Evolutionary conservation across 1,140 invertebrate genomes (phyloP), one percentile per base, ranked within the genome.

Genomic region (Campodea augens): DNA sequence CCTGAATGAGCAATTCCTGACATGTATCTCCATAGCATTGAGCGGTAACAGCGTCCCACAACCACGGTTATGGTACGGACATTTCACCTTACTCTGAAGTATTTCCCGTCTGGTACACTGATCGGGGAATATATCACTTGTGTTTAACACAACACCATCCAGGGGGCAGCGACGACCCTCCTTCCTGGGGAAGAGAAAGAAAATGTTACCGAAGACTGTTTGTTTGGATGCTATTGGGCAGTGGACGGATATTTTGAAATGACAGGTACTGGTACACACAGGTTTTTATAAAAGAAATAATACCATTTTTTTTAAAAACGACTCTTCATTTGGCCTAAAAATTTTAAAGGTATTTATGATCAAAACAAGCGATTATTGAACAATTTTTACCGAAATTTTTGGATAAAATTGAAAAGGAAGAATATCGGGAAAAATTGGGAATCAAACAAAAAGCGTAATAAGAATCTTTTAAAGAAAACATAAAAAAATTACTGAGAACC

Each of bases 71-170:
- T 42, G 22, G 49, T 63, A 63, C 23, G 62, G 60, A 52, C 65
- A 67, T 42, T 52, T 54, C 1, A 60, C 58, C 37, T 45, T 52
- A 44, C 62, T 74, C 54, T 81, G 75, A 22, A 77, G 73, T 57
- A 90, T 90, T 64, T 90, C 85, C 51, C 86, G 64, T 51, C 80
- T 76, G 0, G 84, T 88, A 55, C 77, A 88, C 57, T 87, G 84
- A 59, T 90, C 86, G 3, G 81, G 76, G 57, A 87, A 90, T 44
- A 89, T 67, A 59, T 87, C 79, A 13, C 40, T 45, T 64, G 70
- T 32, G 40, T 70, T 70, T 2, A 90, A 56, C 13, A 71, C 68
- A 50, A 72, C 74, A 52, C 81, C 81, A 60, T 89, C 84, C 41
- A 87, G 72, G 1, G 87, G 86, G 59, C 86, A 90, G 48, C 71